Base-by-base conservation (phyloP, 2,113 vertebrate species). In the Calcarius ornatus region DNA sequence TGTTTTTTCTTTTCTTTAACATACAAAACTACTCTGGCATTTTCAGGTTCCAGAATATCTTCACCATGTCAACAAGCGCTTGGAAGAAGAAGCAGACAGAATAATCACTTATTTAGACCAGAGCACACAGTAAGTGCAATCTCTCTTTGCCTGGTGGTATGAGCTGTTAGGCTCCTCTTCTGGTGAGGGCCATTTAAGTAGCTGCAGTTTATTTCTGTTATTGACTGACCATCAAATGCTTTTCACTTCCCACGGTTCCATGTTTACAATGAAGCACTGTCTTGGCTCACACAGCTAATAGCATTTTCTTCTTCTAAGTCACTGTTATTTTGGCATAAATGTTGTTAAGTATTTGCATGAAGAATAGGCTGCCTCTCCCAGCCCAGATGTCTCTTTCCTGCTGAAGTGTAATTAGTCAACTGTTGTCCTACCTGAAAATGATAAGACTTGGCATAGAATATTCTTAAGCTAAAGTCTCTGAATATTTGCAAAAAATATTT, bases 81-180 rank as follows among this genome's bases (percentile, higher is more conserved):
- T 99, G 97, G 99, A 99, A 95, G 99, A 99, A 97, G 99, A 99
- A 96, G 99, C 99, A 35, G 99, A 99, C 97, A 98, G 99, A 96
- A 99, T 99, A 97, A 99, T 99, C 97, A 99, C 99, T 79, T 99
- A 99, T 42, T 98, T 99, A 97, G 99, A 99, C 98, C 99, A 99
- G 98, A 99, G 99, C 97, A 99, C 99, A 94, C 99, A 99, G 99
- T 99, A 98, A 99, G 99, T 98, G 94, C 77, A 13, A 3, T 68
- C 35, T 94, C 33, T 48, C 35, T 96, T 45, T 84, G 71, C 51
- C 76, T 95, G 50, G 56, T 92, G 59, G 27, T 76, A 63, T 91
- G 94, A 92, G 70, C 73, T 81, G 23, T 68, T 81, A 43, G 78
- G 47, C 85, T 70, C 47, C 38, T 84, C 69, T 76, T 70, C 30